A percentile compares a stretch with the other conserved stretches of the same genome.
phyloP scores from a whole-genome alignment of 1,140 invertebrate species.

The Cherax destructor region DNA sequence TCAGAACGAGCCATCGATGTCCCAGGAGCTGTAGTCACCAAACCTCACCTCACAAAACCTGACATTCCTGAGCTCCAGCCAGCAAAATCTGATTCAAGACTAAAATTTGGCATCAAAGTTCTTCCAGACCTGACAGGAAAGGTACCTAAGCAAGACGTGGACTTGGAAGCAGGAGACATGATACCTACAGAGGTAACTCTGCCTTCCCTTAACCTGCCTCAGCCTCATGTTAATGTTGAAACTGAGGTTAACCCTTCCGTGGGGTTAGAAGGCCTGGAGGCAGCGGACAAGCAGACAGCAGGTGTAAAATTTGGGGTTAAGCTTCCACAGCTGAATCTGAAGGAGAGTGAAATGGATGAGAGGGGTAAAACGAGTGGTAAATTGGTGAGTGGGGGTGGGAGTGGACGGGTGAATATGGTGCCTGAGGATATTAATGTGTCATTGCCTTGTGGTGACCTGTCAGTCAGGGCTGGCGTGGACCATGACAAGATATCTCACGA shows the following conservation, averaged over 20 bases:
- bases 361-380: neutral
- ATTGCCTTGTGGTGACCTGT: slow-evolving; percentile 5
- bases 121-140: slow-evolving; percentile 51
- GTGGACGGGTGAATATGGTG: neutral
- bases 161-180: slow-evolving; percentile 48
- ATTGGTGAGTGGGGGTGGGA: neutral
- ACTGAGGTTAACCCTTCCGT: neutral
- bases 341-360: neutral
- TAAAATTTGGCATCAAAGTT: slow-evolving; percentile 61
- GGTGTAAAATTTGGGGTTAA: slow-evolving; percentile 58
- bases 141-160: slow-evolving; percentile 19
- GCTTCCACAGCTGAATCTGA: slow-evolving; percentile 43
- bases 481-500: slow-evolving; percentile 38
- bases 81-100: slow-evolving; percentile 39
- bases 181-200: neutral
- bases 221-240: slow-evolving; percentile 45
- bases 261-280: slow-evolving; percentile 16
- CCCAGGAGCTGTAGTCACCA: slow-evolving; percentile 27
- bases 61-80: neutral
- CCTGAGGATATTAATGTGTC: slow-evolving; percentile 14
- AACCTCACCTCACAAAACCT: neutral
- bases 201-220: neutral
- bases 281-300: neutral
- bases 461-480: neutral
- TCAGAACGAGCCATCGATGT: slow-evolving; percentile 66